Evolutionary conservation across 1,140 invertebrate genomes (phyloP), one percentile per base, ranked within the genome.

Genomic region (Drosophila parabipectinata): DNA sequence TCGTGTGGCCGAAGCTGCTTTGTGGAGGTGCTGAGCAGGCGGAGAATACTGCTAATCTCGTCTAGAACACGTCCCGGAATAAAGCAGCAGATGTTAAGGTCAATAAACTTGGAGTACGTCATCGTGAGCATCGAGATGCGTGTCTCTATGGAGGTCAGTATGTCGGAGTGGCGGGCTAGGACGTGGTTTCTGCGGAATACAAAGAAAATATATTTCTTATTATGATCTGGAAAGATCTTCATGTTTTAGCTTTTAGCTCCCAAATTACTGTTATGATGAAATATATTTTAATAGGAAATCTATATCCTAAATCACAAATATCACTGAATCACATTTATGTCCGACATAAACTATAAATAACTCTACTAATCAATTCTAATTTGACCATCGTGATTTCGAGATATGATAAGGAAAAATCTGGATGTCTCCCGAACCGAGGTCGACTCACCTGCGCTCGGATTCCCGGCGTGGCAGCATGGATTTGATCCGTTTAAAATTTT

Each of bases 31-130:
- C 95, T 94, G 34, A 98, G 94, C 18, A 95, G 92, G 47, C 92
- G 92, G 21, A 98, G 92, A 1, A 98, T 95, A 64, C 94, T 93
- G 81, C 94, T 95, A 45, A 98, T 95, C 93, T 98, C 97, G 93
- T 98, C 97, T 41, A 98, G 95, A 0, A 98, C 97, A 93, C 97
- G 97, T 63, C 98, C 98, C 12, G 98, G 97, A 84, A 98, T 98
- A 85, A 99, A 99, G 90, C 97, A 98, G 84, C 97, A 98, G 4
- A 97, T 71, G 55, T 90, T 91, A 0, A 90, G 47, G 55, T 92
- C 91, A 52, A 92, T 92, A 26, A 91, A 92, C 92, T 97, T 98
- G 34, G 95, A 95, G 90, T 97, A 98, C 1, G 97, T 98, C 97
- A 98, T 98, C 6, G 95, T 96, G 4, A 98, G 93, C 94, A 98